Conservation (phyloP, 2,888 invertebrate genomes). For the Xanthorhoe designata region DNA sequence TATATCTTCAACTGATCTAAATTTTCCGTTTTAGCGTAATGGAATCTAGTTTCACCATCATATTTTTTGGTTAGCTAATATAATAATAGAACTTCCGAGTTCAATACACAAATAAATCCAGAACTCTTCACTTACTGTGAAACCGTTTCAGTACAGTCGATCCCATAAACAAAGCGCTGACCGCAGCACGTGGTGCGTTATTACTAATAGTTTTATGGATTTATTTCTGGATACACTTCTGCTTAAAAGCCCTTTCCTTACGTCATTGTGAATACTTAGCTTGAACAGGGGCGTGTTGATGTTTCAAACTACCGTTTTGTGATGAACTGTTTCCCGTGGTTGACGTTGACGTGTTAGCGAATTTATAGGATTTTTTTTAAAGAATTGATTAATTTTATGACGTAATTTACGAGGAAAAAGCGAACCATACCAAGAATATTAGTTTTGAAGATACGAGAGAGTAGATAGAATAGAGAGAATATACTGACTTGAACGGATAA, state of each 20-base stretch:
- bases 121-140: constrained; percentile 29
- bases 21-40: too few relatives aligned
- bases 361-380: background rate
- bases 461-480: too few relatives aligned
- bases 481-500: too few relatives aligned
- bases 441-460: too few relatives aligned
- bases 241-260: constrained; percentile 38
- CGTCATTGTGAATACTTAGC: constrained; percentile 8
- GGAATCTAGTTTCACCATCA: too few relatives aligned
- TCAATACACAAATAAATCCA: constrained; percentile 19
- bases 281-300: constrained; percentile 29
- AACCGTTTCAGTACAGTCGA: constrained; percentile 26
- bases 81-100: constrained; percentile 1
- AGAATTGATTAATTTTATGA: too few relatives aligned
- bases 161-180: constrained; percentile 42
- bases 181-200: constrained; percentile 42
- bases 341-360: constrained; percentile 8
- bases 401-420: too few relatives aligned
- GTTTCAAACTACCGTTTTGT: constrained; percentile 11
- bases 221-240: constrained; percentile 41
- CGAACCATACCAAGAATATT: too few relatives aligned
- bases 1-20: too few relatives aligned
- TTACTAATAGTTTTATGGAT: constrained; percentile 42
- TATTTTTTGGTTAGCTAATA: background rate
- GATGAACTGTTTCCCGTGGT: background rate